Evolutionary conservation across 2,797 vertebrate genomes (phyloP), one percentile per base, ranked within the genome.

Genomic region (Neostethus bicornis): DNA sequence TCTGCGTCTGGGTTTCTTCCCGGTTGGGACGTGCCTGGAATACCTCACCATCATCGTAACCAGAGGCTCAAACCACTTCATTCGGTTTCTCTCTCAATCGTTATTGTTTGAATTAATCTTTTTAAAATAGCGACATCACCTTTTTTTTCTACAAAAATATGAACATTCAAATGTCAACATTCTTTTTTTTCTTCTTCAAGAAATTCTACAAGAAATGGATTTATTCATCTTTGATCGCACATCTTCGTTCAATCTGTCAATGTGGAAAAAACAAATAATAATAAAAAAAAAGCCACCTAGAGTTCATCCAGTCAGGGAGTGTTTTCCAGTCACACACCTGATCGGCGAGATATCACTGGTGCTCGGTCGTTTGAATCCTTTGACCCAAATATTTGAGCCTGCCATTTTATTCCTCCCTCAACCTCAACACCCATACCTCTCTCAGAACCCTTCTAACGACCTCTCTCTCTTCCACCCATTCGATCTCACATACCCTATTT

Each of bases 341-440:
- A 85, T 81, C 76, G 79, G 67, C 85, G 82, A 69, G 71, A 72
- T 83, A 83, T 83, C 77, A 77, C 66, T 79, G 68, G 59, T 79
- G 74, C 75, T 73, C 78, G 77, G 61, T 72, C 70, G 32, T 61
- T 78, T 82, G 74, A 78, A 84, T 75, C 79, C 70, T 82, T 46
- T 78, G 73, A 83, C 81, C 77, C 66, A 79, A 75, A 86, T 82
- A 68, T 73, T 67, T 75, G 63, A 79, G 52, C 66, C 62, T 65
- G 66, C 65, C 68, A 70, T 76, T 81, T 57, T 4, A 31, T 73
- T 61, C 52, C 72, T 58, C 60, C 50, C 51, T 61, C 63, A 59
- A 67, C 50, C 66, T 75, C 64, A 41, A 50, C 55, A 51, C 67
- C 53, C 66, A 46, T 52, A 61, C 54, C 42, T 50, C 46, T 45